A percentile compares a stretch with the other conserved stretches of the same genome.
phyloP scores from a whole-genome alignment of 2,113 vertebrate genomes.

The Cyprinodon variegatus region DNA sequence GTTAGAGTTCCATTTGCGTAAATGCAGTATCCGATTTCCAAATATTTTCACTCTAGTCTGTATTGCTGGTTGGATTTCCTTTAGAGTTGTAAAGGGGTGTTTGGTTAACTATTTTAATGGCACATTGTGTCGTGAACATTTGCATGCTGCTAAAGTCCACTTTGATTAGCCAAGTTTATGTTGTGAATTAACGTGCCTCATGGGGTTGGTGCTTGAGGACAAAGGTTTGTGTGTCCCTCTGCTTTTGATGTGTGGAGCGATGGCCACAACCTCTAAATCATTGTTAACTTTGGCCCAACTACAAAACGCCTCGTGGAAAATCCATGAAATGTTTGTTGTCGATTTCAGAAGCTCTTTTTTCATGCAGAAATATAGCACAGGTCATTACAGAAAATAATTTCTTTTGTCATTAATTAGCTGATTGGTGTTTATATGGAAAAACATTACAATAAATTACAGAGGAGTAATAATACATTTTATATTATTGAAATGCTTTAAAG shows the following conservation, averaged over 20 bases:
- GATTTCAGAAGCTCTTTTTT: background rate
- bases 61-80: background rate
- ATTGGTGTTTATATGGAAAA: background rate
- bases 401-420: background rate
- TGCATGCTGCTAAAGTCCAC: background rate
- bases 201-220: background rate
- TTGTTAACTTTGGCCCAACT: background rate
- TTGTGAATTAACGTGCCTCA: background rate
- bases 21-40: background rate
- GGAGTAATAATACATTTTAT: no score
- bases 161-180: background rate
- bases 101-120: background rate
- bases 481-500: background rate
- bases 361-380: background rate
- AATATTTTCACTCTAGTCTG: background rate
- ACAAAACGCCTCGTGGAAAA: background rate
- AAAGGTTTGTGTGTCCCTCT: background rate
- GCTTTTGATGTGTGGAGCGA: background rate
- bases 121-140: conserved; percentile 3
- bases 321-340: background rate
- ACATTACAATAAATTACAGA: background rate
- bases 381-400: background rate
- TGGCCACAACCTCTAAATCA: background rate
- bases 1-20: background rate
- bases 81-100: background rate